Evolutionary conservation across 2,888 invertebrate genomes (phyloP).

Genomic region (Pogonocherus hispidulus): DNA sequence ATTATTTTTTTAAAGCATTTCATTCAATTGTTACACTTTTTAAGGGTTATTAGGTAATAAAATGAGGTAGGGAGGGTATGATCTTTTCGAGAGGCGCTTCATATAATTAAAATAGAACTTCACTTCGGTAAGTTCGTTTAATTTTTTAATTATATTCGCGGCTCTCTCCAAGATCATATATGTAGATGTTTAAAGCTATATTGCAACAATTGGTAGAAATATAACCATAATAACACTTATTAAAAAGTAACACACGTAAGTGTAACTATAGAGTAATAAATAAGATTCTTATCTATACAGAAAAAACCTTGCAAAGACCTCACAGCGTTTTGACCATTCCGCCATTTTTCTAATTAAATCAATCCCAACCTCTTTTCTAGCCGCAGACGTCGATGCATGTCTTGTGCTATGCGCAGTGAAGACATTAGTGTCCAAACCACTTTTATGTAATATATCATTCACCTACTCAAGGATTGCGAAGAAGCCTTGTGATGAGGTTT

Average conservation of each 20-base stretch:
- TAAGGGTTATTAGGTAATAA: conserved; percentile 3
- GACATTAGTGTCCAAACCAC: conserved; percentile 8
- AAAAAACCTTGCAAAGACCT: conserved; percentile 8
- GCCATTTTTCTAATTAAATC: conserved; percentile 10
- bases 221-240: neutral
- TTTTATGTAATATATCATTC: conserved; percentile 5
- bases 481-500: conserved; percentile 8
- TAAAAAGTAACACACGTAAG: neutral
- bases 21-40: neutral
- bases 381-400: neutral
- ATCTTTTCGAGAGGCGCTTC: no score
- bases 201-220: conserved; percentile 3
- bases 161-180: no score
- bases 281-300: conserved; percentile 6
- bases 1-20: conserved; percentile 1
- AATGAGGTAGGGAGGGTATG: conserved; percentile 1
- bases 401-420: conserved; percentile 2
- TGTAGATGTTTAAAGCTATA: conserved; percentile 10
- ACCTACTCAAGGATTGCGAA: conserved; percentile 6
- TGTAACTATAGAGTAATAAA: neutral
- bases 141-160: no score
- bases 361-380: neutral
- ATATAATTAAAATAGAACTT: no score
- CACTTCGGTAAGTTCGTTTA: no score
- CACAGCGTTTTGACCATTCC: conserved; percentile 3